A percentile compares a stretch with the other conserved stretches of the same genome.
These are phyloP conservation scores for Conger conger DNA, from an alignment of 2,113 vertebrate species.

Conservation along the genomic window DNA sequence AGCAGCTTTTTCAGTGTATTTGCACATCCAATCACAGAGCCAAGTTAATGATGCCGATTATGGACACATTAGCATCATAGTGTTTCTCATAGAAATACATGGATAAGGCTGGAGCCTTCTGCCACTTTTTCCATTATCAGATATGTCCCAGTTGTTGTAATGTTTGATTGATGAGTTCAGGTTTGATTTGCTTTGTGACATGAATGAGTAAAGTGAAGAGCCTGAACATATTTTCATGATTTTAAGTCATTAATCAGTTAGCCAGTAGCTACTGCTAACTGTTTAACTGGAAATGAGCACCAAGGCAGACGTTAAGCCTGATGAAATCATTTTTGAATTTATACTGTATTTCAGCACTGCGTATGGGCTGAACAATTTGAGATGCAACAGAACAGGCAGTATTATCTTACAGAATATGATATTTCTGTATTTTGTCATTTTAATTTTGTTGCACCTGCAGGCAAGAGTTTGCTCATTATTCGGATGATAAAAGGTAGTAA, in stretches of 20 bases:
- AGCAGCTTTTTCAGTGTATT: neutral
- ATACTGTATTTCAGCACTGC: neutral
- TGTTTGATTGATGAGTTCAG: neutral
- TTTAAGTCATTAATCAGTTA: neutral
- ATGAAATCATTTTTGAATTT: neutral
- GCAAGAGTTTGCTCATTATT: neutral
- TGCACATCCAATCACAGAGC: neutral
- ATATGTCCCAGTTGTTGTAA: neutral
- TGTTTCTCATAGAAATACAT: neutral
- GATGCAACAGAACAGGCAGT: neutral
- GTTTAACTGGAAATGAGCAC: neutral
- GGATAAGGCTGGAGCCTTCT: conserved; percentile 1
- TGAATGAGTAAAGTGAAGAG: neutral
- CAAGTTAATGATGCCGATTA: neutral
- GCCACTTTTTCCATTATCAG: neutral
- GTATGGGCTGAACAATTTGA: neutral
- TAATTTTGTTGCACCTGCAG: neutral
- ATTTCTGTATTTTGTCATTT: neutral
- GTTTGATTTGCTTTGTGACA: neutral
- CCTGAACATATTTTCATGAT: neutral
- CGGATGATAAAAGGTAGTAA: neutral
- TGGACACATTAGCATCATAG: neutral
- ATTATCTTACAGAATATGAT: neutral
- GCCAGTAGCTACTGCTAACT: no score
- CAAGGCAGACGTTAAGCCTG: neutral